Base-by-base conservation (phyloP, 1,140 invertebrate species). In the Pseudoatta argentina region DNA sequence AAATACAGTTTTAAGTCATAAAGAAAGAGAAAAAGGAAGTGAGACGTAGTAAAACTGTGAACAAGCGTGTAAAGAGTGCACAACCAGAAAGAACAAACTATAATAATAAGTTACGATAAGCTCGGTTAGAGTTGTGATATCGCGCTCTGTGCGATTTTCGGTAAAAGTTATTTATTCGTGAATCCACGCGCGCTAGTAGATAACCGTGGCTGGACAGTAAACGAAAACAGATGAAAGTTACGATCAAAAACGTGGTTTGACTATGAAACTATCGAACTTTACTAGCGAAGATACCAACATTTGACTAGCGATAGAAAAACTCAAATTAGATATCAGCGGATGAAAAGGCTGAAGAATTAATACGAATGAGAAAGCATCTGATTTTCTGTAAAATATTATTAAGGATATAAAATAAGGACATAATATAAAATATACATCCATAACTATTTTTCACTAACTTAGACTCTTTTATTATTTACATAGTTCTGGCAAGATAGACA, bases 161-260 rank as follows among this genome's bases (percentile, higher is more conserved):
- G 14, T 12, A 12, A 72, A 61, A 73, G 72, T 82, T 82, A 82
- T 72, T 59, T 73, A 82, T 82, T 73, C 63, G 51, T 48, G 21
- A 69, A 69, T 67, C 63, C 48, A 69, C 16, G 30, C 30, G 53
- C 18, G 24, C 24, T 78, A 34, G 16, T 21, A 59, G 53, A 82
- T 82, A 82, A 72, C 67, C 44, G 24, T 69, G 16, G n/a, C 18
- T 44, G 16, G 63, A 57, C 21, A 53, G 10, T 57, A 55, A 72
- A 48, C 78, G 78, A 34, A 82, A 72, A 24, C 39, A 59, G 34
- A 48, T 59, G 21, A 16, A 79, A 82, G 53, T 73, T 73, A 73
- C 18, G 66, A 73, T 73, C 79, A 59, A 82, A 82, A 82, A 82
- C 79, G 53, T 82, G 67, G 67, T 27, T 55, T 39, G 67, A 73